These are phyloP conservation scores for Stegophylla sp. DNA, from an alignment of 2,888 invertebrate species.

Conservation along the genomic window DNA sequence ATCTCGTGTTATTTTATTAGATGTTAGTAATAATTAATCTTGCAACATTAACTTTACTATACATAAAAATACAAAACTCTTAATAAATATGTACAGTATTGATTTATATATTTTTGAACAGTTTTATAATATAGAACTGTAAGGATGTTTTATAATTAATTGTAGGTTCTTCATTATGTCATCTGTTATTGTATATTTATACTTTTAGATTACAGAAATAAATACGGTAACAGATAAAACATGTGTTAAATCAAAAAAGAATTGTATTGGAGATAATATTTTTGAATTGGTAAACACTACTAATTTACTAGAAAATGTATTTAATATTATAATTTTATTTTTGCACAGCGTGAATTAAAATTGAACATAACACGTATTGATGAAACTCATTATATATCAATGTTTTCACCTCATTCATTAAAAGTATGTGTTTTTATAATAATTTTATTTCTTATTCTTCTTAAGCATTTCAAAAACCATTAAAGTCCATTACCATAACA, in stretches of 20 bases:
- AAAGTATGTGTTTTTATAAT: conserved; percentile 37
- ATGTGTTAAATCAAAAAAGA: not conserved
- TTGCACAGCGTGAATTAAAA: conserved; percentile 29
- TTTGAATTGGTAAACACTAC: not conserved
- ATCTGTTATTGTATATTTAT: not conserved
- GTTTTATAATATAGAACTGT: too few relatives aligned
- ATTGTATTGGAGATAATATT: not conserved
- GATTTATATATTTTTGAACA: too few relatives aligned
- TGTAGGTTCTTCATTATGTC: not conserved
- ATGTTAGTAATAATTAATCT: too few relatives aligned
- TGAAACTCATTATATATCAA: conserved; percentile 25
- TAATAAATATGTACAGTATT: too few relatives aligned
- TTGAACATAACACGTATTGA: conserved; percentile 39
- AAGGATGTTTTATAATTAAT: too few relatives aligned
- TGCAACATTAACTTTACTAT: too few relatives aligned
- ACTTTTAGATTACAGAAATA: not conserved
- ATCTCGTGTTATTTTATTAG: too few relatives aligned
- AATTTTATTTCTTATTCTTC: too few relatives aligned
- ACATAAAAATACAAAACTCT: too few relatives aligned
- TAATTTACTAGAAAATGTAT: not conserved
- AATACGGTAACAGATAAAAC: not conserved
- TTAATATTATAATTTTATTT: not conserved
- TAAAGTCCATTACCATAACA: too few relatives aligned
- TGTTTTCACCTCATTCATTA: conserved; percentile 3
- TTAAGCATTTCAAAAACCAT: too few relatives aligned